Evolutionary conservation across 1,140 invertebrate species (phyloP), one percentile per base, ranked within the genome.

Genomic region (Lasaia peninsularis): DNA sequence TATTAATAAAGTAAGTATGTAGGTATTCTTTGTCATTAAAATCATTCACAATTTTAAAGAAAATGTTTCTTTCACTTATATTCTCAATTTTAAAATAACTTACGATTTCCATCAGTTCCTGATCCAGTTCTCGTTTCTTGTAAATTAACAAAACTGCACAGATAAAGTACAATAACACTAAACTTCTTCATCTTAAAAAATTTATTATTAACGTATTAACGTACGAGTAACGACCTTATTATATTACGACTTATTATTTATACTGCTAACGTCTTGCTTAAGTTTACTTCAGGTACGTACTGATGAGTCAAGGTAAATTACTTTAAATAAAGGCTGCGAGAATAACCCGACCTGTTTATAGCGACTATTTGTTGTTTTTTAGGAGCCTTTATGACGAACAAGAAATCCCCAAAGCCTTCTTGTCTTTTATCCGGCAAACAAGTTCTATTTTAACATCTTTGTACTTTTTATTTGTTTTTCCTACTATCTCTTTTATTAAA

Each of bases 61-160:
- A n/a, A n/a, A n/a, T n/a, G n/a, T n/a, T n/a, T n/a, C n/a, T n/a
- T n/a, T n/a, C n/a, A n/a, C n/a, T n/a, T n/a, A n/a, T n/a, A n/a
- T n/a, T n/a, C n/a, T n/a, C n/a, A 28, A 2, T 28, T 28, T 28
- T 28, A 28, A 28, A 28, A 6, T 28, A 28, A 78, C 79, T 78
- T 61, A 82, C 79, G 63, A 58, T 78, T 82, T 56, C 79, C 79
- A 70, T 78, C 65, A 10, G 63, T 60, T 34, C 79, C 79, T 1
- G 79, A 78, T 33, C 79, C 79, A 18, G 68, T 58, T 50, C 72
- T 20, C 5, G 44, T 48, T 48, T 48, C 73, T 71, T 77, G 73
- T 40, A 70, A 63, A 33, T 69, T 60, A 40, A 74, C 79, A 71
- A 61, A 24, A 63, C 62, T 14, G 76, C 40, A 61, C 56, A 71